phyloP scores from a whole-genome alignment of 2,113 vertebrate genomes.

The Poeciliopsis prolifica region DNA sequence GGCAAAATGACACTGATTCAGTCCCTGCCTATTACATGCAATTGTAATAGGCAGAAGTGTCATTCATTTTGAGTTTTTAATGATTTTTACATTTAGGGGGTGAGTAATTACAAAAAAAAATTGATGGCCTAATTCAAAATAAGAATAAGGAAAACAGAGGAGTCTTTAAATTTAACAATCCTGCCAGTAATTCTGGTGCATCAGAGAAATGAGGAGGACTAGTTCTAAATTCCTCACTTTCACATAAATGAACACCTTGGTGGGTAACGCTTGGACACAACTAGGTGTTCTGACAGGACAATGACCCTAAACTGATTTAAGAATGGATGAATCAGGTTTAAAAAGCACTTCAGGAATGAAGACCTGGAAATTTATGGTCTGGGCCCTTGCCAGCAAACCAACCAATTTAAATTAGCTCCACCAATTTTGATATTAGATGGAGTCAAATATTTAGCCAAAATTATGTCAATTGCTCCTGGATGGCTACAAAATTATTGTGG shows the following conservation, averaged over 20 bases:
- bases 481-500: neutral
- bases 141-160: neutral
- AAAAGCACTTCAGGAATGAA: neutral
- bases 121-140: neutral
- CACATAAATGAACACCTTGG: neutral
- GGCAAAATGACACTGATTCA: slow-evolving; percentile 55
- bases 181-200: neutral
- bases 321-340: neutral
- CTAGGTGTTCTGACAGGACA: too few species aligned
- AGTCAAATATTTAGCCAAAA: neutral
- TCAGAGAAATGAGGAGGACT: neutral
- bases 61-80: neutral
- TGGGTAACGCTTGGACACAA: neutral
- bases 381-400: neutral
- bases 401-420: neutral
- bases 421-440: neutral
- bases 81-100: neutral
- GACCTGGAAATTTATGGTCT: neutral
- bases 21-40: neutral
- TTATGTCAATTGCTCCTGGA: too few species aligned
- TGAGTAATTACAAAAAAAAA: neutral
- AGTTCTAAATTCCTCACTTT: neutral
- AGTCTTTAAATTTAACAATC: neutral
- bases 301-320: too few species aligned
- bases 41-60: neutral